Percentiles rank a stretch among this genome's conserved stretches.
phyloP scores from a whole-genome alignment of 2,113 vertebrate species.

The Larimichthys crocea region DNA sequence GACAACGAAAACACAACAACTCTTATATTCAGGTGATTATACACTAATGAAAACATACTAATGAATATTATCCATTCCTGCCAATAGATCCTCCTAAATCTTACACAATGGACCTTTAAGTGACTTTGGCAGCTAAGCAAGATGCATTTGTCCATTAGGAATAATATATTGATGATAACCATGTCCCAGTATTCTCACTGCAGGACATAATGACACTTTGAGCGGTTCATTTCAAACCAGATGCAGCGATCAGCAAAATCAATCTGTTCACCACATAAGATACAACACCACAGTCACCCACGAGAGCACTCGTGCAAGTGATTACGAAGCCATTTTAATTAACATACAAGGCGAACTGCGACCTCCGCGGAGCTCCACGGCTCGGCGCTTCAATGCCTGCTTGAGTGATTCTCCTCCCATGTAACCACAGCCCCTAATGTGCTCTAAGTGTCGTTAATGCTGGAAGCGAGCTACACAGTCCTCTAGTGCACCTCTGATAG shows the following conservation, averaged over 20 bases:
- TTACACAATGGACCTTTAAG: too few species aligned
- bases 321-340: conserved; percentile 61
- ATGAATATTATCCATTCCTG: too few species aligned
- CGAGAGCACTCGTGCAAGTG: conserved; percentile 30
- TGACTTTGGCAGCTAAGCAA: too few species aligned
- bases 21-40: too few species aligned
- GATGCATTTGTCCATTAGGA: not conserved
- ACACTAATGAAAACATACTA: too few species aligned
- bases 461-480: conserved; percentile 19
- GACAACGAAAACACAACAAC: too few species aligned
- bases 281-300: conserved; percentile 11
- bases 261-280: conserved; percentile 32
- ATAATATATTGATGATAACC: conserved; percentile 17
- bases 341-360: conserved; percentile 66
- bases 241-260: conserved; percentile 15
- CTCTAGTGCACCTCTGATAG: conserved; percentile 23
- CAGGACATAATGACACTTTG: conserved; percentile 1
- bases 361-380: conserved; percentile 27
- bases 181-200: not conserved
- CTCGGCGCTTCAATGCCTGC: conserved; percentile 22
- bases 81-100: too few species aligned
- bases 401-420: conserved; percentile 41
- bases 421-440: conserved; percentile 43
- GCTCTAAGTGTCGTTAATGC: conserved; percentile 60
- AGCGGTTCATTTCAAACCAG: conserved; percentile 11